Percentiles rank a stretch among this genome's conserved stretches.
These are phyloP conservation scores for Acrocephalus scirpaceus DNA, from an alignment of 2,797 vertebrate genomes.

Conservation along the genomic window DNA sequence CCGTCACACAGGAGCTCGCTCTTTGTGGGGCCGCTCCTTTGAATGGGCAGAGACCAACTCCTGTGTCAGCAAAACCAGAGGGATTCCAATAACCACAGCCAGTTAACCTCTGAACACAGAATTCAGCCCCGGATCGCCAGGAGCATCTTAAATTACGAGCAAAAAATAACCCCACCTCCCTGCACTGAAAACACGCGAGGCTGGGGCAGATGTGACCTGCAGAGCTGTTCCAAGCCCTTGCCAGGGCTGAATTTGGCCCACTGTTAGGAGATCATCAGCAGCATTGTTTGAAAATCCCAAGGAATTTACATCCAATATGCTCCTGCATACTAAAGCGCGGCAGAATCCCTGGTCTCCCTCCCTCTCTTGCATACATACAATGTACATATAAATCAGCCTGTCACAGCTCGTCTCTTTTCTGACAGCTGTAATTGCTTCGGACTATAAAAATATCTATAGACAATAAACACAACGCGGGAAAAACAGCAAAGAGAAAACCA, in stretches of 20 bases:
- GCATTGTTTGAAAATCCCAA: not conserved
- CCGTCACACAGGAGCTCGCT: not conserved
- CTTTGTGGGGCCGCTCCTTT: not conserved
- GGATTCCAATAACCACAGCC: slow-evolving; percentile 11
- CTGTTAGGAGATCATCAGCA: not conserved
- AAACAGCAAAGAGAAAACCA: slow-evolving; percentile 67
- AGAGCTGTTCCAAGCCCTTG: not conserved
- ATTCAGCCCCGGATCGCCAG: not conserved
- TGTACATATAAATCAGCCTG: slow-evolving; percentile 79
- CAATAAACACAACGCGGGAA: slow-evolving; percentile 64
- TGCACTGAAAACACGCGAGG: rapidly evolving
- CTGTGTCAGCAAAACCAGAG: slow-evolving; percentile 25
- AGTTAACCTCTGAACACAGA: not conserved
- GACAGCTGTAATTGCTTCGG: slow-evolving; percentile 81
- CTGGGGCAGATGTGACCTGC: not conserved
- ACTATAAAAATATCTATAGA: slow-evolving; percentile 83
- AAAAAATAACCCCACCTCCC: not conserved
- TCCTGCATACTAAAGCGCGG: not conserved
- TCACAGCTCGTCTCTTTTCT: slow-evolving; percentile 75
- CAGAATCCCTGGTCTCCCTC: slow-evolving; percentile 30
- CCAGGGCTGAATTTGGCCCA: not conserved
- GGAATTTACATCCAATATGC: not conserved
- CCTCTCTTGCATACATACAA: slow-evolving; percentile 61
- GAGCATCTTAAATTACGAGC: not conserved
- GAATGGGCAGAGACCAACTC: not conserved